Evolutionary conservation across 1,140 invertebrate genomes (phyloP), one percentile per base, ranked within the genome.

Genomic region (Hylyphantes graminicola): DNA sequence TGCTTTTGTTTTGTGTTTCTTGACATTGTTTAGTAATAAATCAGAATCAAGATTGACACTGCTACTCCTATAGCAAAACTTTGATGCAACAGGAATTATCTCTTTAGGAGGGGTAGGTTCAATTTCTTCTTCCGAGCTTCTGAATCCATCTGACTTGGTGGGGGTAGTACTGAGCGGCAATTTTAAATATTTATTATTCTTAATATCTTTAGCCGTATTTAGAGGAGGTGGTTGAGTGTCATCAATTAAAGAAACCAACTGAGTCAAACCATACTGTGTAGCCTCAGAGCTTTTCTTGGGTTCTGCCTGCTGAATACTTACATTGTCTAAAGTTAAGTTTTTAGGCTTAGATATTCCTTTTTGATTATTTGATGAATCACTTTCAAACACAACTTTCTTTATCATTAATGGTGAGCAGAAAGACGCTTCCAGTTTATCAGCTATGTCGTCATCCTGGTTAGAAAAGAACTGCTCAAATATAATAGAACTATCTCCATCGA

Each of bases 61-160:
- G n/a, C 65, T 67, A 67, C 51, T 65, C 9, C 76, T 51, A 55
- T 78, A 78, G 21, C 51, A 67, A 21, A 78, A 78, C 21, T 65
- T 54, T 12, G 63, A 54, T 21, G 48, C n/a, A 65, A 17, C 15
- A n/a, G 53, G 9, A 3, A 21, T 35, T 35, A 13, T 59, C 48
- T 64, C 35, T 67, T 75, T 83, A 12, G 80, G 80, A 65, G 80
- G 80, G 11, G 80, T 83, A 17, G 80, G 80, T 50, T 55, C 70
- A 11, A 83, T 75, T 48, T 83, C 80, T 65, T 67, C 72, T 13
- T 83, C 70, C 12, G 80, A 83, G 17, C 80, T 83, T 2, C 48
- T 48, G 13, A 50, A 72, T 19, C 13, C 68, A 72, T 50, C 12
- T 48, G 48, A 50, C 35, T 61, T 61, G 12, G 12, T 12, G 6